Conservation (phyloP, 1,140 invertebrate genomes). For the Sinonovacula constricta region DNA sequence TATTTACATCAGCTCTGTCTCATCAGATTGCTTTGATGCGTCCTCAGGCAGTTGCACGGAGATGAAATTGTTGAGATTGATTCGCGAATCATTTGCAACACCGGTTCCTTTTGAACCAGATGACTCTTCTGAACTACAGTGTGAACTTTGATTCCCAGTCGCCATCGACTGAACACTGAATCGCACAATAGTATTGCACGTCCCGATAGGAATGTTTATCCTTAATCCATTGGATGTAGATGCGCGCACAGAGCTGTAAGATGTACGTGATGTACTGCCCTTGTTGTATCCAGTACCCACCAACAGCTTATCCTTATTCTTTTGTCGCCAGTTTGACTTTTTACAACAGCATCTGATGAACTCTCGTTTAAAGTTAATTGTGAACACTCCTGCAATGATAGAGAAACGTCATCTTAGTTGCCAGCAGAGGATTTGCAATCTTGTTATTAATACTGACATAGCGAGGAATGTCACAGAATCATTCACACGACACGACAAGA, state of each 20-base stretch:
- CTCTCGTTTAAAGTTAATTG: slow-evolving; percentile 75
- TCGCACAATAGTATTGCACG: neutral
- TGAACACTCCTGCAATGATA: slow-evolving; percentile 73
- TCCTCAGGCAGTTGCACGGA: neutral
- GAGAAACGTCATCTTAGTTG: slow-evolving; percentile 11
- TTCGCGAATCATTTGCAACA: neutral
- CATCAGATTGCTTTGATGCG: no score
- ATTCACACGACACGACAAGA: neutral
- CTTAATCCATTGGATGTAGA: neutral
- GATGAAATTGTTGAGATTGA: neutral
- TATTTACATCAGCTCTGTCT: no score
- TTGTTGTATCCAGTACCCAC: neutral
- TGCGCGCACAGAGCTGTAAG: slow-evolving; percentile 11
- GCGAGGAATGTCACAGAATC: slow-evolving; percentile 1
- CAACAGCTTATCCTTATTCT: neutral
- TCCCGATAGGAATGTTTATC: slow-evolving; percentile 20
- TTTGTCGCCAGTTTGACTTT: slow-evolving; percentile 40
- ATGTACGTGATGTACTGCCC: slow-evolving; percentile 19
- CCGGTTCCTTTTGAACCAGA: neutral
- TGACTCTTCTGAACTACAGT: neutral
- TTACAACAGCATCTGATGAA: slow-evolving; percentile 72
- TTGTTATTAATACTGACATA: no score
- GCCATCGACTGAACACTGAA: neutral
- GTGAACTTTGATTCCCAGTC: neutral
- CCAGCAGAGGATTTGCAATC: neutral